These are phyloP conservation scores for Unio delphinus DNA, from an alignment of 2,888 invertebrate genomes.

Conservation along the genomic window DNA sequence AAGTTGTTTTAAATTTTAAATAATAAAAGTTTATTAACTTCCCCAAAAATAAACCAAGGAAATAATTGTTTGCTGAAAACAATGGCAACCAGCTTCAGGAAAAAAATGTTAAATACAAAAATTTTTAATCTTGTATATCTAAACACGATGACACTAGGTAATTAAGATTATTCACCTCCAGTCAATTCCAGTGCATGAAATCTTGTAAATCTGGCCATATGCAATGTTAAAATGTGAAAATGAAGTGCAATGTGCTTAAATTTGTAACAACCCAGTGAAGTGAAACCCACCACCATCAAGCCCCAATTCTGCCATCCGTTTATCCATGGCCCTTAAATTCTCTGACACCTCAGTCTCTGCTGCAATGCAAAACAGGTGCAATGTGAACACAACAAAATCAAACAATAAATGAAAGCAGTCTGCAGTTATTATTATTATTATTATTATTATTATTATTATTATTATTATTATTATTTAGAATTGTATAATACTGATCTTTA, in stretches of 20 bases:
- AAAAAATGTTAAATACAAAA: too few species aligned
- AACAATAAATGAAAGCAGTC: slow-evolving; percentile 1
- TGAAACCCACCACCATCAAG: slow-evolving; percentile 55
- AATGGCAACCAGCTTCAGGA: too few species aligned
- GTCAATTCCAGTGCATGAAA: background rate
- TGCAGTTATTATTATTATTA: background rate
- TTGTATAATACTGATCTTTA: too few species aligned
- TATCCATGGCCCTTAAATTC: slow-evolving; percentile 59
- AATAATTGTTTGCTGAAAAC: too few species aligned
- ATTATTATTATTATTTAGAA: background rate
- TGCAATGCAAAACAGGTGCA: slow-evolving; percentile 19
- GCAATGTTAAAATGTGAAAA: background rate
- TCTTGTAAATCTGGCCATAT: background rate
- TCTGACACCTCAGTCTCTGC: slow-evolving; percentile 38
- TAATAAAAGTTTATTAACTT: too few species aligned
- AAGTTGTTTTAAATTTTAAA: too few species aligned
- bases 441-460: slow-evolving; percentile 2
- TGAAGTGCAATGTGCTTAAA: background rate
- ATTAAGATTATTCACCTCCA: background rate
- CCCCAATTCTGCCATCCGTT: slow-evolving; percentile 62
- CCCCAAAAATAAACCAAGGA: too few species aligned
- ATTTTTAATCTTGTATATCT: too few species aligned
- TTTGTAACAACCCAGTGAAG: slow-evolving; percentile 1
- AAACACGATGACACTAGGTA: too few species aligned
- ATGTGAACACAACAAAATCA: slow-evolving; percentile 4